Conservation (phyloP, 2,797 vertebrate species). For the Enteromius argenteus region DNA sequence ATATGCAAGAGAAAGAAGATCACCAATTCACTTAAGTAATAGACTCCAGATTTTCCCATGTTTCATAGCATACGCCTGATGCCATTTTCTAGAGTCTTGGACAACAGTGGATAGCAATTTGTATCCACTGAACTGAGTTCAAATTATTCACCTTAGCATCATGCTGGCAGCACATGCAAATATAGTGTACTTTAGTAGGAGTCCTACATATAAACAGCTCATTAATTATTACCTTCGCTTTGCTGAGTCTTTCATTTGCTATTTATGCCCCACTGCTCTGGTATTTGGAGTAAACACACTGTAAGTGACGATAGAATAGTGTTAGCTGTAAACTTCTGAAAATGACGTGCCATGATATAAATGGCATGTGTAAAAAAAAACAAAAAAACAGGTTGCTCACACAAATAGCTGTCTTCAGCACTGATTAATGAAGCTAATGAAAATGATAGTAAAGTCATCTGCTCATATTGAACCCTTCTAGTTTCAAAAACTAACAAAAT, state of each 20-base stretch:
- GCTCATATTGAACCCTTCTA: background rate
- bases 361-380: background rate
- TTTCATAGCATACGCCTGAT: background rate
- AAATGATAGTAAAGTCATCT: background rate
- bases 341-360: constrained; percentile 20
- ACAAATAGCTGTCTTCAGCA: background rate
- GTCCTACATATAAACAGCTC: background rate
- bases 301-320: constrained; percentile 11
- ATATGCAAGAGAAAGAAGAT: background rate
- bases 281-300: constrained; percentile 12
- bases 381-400: background rate
- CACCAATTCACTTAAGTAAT: background rate
- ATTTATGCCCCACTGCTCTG: background rate
- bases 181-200: background rate
- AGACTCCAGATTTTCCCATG: background rate
- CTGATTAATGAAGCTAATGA: background rate
- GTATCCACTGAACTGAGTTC: background rate
- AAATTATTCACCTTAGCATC: background rate
- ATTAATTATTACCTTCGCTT: constrained; percentile 14
- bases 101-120: background rate
- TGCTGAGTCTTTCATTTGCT: background rate
- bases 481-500: background rate
- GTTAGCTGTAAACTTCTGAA: constrained; percentile 26
- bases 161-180: background rate
- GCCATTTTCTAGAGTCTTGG: background rate